A percentile compares a stretch with the other conserved stretches of the same genome.
These are phyloP conservation scores for Chlamydotis undulata DNA, from an alignment of 2,113 vertebrate species.

Conservation along the genomic window DNA sequence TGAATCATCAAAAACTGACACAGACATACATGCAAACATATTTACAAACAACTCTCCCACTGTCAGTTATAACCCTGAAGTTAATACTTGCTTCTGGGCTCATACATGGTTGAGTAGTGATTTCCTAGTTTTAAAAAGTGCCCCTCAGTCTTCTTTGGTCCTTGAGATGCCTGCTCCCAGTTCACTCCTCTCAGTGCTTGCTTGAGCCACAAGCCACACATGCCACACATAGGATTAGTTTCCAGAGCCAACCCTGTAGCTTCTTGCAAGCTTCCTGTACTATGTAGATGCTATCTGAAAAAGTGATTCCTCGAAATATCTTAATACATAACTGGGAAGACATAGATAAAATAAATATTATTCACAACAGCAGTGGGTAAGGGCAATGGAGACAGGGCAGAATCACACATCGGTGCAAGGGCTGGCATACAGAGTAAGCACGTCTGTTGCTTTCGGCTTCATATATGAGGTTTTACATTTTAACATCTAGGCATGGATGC, in stretches of 20 bases:
- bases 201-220: neutral
- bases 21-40: neutral
- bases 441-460: neutral
- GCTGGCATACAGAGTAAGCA: neutral
- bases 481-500: neutral
- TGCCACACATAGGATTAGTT: neutral
- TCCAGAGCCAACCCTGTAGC: neutral
- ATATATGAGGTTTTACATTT: neutral
- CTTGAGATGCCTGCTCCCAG: neutral
- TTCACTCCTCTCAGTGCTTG: neutral
- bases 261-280: neutral
- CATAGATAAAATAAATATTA: neutral
- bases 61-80: neutral
- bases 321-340: neutral
- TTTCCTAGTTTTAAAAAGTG: neutral
- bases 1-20: neutral
- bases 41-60: neutral
- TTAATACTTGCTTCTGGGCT: neutral
- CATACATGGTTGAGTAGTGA: accelerated
- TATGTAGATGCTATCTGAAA: neutral
- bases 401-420: neutral
- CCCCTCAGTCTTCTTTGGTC: neutral
- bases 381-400: neutral
- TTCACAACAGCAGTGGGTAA: neutral
- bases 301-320: neutral